Evolutionary conservation across 2,113 vertebrate genomes (phyloP), one percentile per base, ranked within the genome.

Genomic region (Ceyx cyanopectus): DNA sequence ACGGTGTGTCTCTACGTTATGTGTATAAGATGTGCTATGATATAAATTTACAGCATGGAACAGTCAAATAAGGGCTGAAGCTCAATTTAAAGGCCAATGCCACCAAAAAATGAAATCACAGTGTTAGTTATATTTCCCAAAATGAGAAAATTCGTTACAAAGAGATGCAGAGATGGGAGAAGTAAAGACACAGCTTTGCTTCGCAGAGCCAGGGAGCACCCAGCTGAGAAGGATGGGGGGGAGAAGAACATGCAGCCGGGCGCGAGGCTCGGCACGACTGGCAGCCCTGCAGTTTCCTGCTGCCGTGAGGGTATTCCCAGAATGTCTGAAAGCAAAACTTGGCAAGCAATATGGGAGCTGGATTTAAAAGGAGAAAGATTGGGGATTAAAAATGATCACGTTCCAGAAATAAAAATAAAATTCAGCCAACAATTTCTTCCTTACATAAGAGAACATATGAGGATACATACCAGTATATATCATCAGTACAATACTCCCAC

Each of bases 331-430:
- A 93, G 66, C 66, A 89, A 84, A 85, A 43, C 22, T 65, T 96
- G 92, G 92, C 80, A 90, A 53, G 40, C 11, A 19, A 14, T 29
- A 63, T 5, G 17, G 70, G 51, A 94, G 56, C 29, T 80, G 63
- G 56, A 65, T 66, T 43, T n/a, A 83, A 85, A 79, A 21, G 32
- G 27, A 92, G 66, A 91, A 76, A 79, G 60, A 29, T 60, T 75
- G 29, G 12, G 66, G 56, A 94, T 85, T 84, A 65, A 80, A 91
- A 93, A 80, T 46, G 2, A 91, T 78, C 61, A 32, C 69, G 94
- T 82, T 73, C 88, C 72, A 87, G 72, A 95, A 94, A 85, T 66
- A 85, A 92, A 94, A 92, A 48, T 32, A 82, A 91, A 91, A 95
- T 6, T 0, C 30, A 94, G 89, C 30, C 69, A 86, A 56, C 37